A percentile compares a stretch with the other conserved stretches of the same genome.
phyloP scores from a whole-genome alignment of 2,888 invertebrate genomes.

The Chloroclysta siterata region DNA sequence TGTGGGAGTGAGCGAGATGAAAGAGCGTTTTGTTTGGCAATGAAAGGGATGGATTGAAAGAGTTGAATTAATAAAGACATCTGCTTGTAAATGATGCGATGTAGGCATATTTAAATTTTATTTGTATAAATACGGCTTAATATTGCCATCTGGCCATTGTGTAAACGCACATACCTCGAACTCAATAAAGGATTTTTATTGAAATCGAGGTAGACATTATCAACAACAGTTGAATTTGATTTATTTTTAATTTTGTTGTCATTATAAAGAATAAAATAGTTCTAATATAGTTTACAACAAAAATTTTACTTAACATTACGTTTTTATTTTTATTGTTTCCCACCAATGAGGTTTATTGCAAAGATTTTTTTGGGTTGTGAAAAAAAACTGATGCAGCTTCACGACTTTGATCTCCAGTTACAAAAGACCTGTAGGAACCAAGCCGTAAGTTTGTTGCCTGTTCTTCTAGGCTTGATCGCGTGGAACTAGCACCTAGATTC shows the following conservation, averaged over 20 bases:
- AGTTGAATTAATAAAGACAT: conserved; percentile 63
- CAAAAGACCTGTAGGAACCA: too few species aligned
- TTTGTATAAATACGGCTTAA: conserved; percentile 46
- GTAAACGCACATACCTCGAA: conserved; percentile 2
- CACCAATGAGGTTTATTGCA: too few species aligned
- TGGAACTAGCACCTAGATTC: too few species aligned
- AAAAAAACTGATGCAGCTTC: too few species aligned
- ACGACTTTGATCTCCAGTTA: too few species aligned
- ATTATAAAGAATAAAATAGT: neutral
- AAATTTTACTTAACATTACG: too few species aligned
- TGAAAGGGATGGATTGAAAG: conserved; percentile 51
- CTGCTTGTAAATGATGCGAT: conserved; percentile 63
- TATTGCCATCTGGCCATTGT: conserved; percentile 36
- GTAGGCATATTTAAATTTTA: conserved; percentile 47
- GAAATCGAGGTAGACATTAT: neutral
- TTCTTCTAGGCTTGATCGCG: too few species aligned
- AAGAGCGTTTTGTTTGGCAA: conserved; percentile 47
- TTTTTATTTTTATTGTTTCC: too few species aligned
- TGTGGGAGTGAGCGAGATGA: conserved; percentile 55
- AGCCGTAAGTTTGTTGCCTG: too few species aligned
- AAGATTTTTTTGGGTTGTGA: too few species aligned
- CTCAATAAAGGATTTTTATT: conserved; percentile 22
- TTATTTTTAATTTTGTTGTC: neutral
- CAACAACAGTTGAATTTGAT: neutral
- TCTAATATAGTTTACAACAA: too few species aligned